Base-by-base conservation (phyloP, 35 echinoderm and acorn worm species). In the Lytechinus variegatus region DNA sequence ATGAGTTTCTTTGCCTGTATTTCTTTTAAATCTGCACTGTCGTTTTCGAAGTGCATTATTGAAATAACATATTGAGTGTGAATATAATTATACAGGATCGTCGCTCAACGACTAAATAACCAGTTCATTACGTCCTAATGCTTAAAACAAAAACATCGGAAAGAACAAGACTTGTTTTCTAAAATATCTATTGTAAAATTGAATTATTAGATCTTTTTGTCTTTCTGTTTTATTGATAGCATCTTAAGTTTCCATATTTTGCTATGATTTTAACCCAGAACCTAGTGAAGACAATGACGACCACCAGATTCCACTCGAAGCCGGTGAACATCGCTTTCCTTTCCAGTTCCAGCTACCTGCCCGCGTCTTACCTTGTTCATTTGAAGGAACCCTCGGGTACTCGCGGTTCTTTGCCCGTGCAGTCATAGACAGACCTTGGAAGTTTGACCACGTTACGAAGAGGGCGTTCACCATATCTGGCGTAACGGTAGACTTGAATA, bases 391-490 rank as follows among this genome's bases (percentile, higher is more conserved):
- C 9, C 91, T 99, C 54, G 98, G 98, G 1, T 96, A 98, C 86
- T 95, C 97, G 7, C 88, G 98, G 13, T 99, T 96, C 94, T 95
- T 96, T 4, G 91, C 96, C 9, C 86, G 97, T 11, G 98, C 98
- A 3, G 97, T 99, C 44, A 99, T 98, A 19, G 97, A 97, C 27
- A 88, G 98, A 44, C 98, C 98, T 11, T 99, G 98, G 98, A 99
- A 97, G 87, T 99, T 98, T 28, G 96, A 99, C 87, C 98, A 99
- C 54, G 96, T 97, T 13, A 97, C 98, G 12, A 99, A 99, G 94
- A 29, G 97, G 54, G 96, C 96, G 9, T 99, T 99, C 61, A 98
- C 97, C 27, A 95, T 99, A 12, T 86, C 94, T 33, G 98, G 98
- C 61, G 92, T 98, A 28, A 94, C 98, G 24, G 95, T 96, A 55